Conservation (phyloP, 2,797 vertebrate genomes). For the Arrhamphus sclerolepis region DNA sequence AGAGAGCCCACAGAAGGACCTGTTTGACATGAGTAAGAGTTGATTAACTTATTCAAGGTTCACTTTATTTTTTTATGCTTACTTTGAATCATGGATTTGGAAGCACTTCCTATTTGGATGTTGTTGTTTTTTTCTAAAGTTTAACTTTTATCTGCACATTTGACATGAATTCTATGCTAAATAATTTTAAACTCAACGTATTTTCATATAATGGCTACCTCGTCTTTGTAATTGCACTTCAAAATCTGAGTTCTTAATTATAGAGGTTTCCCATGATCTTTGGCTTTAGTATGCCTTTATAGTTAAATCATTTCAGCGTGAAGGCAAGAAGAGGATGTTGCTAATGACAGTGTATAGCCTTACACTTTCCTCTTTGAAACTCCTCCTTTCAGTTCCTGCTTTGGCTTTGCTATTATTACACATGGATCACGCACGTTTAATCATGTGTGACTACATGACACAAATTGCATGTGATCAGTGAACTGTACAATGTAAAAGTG, state of each 20-base stretch:
- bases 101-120: neutral
- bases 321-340: conserved; percentile 41
- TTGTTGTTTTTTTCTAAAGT: no score
- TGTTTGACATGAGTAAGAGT: conserved; percentile 97
- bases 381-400: conserved; percentile 24
- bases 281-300: conserved; percentile 17
- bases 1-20: conserved; percentile 89
- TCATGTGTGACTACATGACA: no score
- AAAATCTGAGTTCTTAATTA: conserved; percentile 51
- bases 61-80: neutral
- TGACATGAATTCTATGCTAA: neutral
- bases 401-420: conserved; percentile 16
- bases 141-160: neutral
- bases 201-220: conserved; percentile 2
- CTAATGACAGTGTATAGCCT: conserved; percentile 23
- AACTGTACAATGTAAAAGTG: no score
- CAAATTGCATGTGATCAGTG: no score
- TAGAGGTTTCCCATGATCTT: conserved; percentile 34
- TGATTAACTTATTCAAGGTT: neutral
- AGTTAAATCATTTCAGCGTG: conserved; percentile 34
- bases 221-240: conserved; percentile 10
- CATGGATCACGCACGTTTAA: no score
- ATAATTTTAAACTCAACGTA: no score
- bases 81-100: neutral
- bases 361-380: conserved; percentile 14